Evolutionary conservation across 2,888 invertebrate genomes (phyloP).

Genomic region (Anthophora plumipes): DNA sequence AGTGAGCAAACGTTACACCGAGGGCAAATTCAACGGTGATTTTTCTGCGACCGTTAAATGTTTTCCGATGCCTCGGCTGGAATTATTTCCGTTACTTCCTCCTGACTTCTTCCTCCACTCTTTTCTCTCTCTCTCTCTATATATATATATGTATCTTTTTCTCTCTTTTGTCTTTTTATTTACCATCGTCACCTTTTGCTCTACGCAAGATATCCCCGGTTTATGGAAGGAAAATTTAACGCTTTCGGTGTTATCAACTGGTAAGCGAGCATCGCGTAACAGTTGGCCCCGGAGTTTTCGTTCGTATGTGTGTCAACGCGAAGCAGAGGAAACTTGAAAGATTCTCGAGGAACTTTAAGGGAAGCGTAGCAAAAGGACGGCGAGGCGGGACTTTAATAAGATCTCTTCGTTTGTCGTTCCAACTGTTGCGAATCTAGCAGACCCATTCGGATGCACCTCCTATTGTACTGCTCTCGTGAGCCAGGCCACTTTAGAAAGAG

Average conservation of each 20-base stretch:
- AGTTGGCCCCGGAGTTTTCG: slow-evolving; percentile 1
- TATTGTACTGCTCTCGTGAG: slow-evolving; percentile 8
- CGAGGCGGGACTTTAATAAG: slow-evolving; percentile 35
- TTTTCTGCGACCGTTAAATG: slow-evolving; percentile 23
- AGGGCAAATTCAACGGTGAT: slow-evolving; percentile 38
- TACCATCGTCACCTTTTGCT: too few relatives aligned
- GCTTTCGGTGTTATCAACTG: neutral
- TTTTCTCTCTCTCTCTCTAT: neutral
- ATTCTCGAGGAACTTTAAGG: slow-evolving; percentile 19
- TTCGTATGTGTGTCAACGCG: slow-evolving; percentile 3
- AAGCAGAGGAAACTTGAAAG: slow-evolving; percentile 8
- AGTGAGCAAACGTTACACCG: slow-evolving; percentile 71
- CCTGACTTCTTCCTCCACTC: neutral
- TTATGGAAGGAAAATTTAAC: neutral
- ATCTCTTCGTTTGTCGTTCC: slow-evolving; percentile 10
- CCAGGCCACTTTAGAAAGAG: neutral
- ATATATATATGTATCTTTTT: too few relatives aligned
- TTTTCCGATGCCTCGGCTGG: slow-evolving; percentile 24
- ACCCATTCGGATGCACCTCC: slow-evolving; percentile 3
- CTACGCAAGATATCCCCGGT: neutral
- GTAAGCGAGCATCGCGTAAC: neutral
- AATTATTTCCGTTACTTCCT: neutral
- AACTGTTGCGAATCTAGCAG: slow-evolving; percentile 21
- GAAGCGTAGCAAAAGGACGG: neutral
- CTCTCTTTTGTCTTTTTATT: too few relatives aligned